A percentile compares a stretch with the other conserved stretches of the same genome.
Conservation (phyloP, 1,140 invertebrate genomes). For the Camponotus vicinus region DNA sequence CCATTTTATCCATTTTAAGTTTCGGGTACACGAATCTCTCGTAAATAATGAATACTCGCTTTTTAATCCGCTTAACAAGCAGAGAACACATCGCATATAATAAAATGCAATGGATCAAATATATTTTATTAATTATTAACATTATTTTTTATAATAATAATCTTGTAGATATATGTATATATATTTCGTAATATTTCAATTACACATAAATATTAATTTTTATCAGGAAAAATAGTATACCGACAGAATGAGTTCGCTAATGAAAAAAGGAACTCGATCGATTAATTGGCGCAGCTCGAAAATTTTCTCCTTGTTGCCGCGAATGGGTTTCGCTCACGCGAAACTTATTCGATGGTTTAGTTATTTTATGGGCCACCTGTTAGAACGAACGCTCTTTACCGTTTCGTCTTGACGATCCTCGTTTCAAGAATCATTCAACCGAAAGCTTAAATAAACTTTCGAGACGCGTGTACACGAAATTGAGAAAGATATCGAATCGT, state of each 20-base stretch:
- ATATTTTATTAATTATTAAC: slow-evolving; percentile 8
- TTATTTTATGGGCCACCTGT: slow-evolving; percentile 77
- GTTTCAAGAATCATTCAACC: slow-evolving; percentile 16
- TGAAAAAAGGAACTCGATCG: not conserved
- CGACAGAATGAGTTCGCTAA: not conserved
- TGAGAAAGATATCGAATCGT: not conserved
- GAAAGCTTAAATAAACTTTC: slow-evolving; percentile 3
- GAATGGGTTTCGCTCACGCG: slow-evolving; percentile 8
- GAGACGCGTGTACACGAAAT: slow-evolving; percentile 17
- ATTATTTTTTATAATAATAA: not conserved
- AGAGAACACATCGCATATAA: not conserved
- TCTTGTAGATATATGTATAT: too few species aligned
- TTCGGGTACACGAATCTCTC: not conserved
- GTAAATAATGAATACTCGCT: not conserved
- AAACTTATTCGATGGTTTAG: slow-evolving; percentile 66
- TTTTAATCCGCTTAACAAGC: not conserved
- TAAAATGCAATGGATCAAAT: not conserved
- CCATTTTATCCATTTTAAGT: not conserved
- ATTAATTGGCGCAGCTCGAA: slow-evolving; percentile 58
- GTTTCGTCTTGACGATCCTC: slow-evolving; percentile 24
- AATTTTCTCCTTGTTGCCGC: slow-evolving; percentile 34
- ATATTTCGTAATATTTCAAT: not conserved
- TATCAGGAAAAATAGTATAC: not conserved
- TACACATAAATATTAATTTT: not conserved
- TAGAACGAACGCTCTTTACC: slow-evolving; percentile 62